Base-by-base conservation (phyloP, 2,888 invertebrate species). In the Caenorhabditis japonica region DNA sequence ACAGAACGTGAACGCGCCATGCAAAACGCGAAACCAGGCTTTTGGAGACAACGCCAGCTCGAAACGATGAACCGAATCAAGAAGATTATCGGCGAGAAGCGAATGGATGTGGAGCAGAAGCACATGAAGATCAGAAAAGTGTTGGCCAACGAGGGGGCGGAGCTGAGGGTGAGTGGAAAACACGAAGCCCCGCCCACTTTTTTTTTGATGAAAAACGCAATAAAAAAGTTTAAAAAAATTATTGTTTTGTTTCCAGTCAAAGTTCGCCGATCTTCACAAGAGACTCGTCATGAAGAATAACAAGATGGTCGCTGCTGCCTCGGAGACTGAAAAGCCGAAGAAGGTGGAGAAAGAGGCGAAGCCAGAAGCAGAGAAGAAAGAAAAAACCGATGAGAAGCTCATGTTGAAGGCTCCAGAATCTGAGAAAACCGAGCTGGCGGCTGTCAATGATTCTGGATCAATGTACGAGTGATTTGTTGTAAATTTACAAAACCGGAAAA, bases 221-320 rank as follows among this genome's bases (percentile, higher is more conserved):
- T 38, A n/a, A 4, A 4, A 12, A 38, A n/a, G n/a, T n/a, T n/a
- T n/a, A n/a, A n/a, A n/a, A n/a, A n/a, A n/a, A n/a, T n/a, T n/a
- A n/a, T n/a, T n/a, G n/a, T n/a, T n/a, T n/a, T n/a, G n/a, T n/a
- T 59, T 72, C 23, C 55, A 72, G 72, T 64, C 64, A 13, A 72
- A 72, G 30, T 72, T 72, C 44, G 72, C 72, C 17, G 72, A 64
- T 51, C 52, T 72, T 15, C 72, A 72, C 51, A 64, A 66, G 23
- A 59, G 60, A 66, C 43, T 72, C 5, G 21, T 72, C 34, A 59
- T 53, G 59, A 72, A 72, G 25, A 72, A 72, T 44, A 59, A 55
- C 46, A 61, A 66, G 36, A 72, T 66, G 59, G 58, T 36, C 3
- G 12, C 21, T 17, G 3, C 25, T 0, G 13, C 39, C 1, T 34